Conservation (phyloP, 1,140 invertebrate genomes). For the Tetramorium simillimum region DNA sequence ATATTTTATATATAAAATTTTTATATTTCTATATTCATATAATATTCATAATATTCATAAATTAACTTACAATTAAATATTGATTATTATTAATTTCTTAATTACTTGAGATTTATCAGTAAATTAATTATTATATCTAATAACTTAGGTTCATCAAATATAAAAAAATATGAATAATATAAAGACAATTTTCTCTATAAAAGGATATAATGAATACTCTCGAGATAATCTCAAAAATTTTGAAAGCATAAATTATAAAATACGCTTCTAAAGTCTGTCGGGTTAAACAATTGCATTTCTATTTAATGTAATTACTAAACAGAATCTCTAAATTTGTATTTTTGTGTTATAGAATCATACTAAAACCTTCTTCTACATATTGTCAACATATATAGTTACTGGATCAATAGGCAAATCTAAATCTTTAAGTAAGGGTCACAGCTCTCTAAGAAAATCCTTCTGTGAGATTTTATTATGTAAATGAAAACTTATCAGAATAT, state of each 20-base stretch:
- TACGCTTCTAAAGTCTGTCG: constrained; percentile 18
- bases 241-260: constrained; percentile 38
- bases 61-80: not conserved
- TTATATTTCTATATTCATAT: not conserved
- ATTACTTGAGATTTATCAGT: not conserved
- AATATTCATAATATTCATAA: not conserved
- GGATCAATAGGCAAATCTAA: not conserved
- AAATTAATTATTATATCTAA: not conserved
- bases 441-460: not conserved
- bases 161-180: not conserved
- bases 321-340: constrained; percentile 31
- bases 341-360: constrained; percentile 2
- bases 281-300: constrained; percentile 21
- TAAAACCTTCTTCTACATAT: constrained; percentile 48
- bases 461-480: not conserved
- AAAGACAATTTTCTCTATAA: not conserved
- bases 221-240: not conserved
- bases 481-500: not conserved
- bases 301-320: constrained; percentile 47
- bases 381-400: not conserved
- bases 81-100: not conserved
- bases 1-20: not conserved
- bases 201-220: not conserved
- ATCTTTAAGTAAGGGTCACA: not conserved
- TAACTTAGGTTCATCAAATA: not conserved